Evolutionary conservation across 2,888 invertebrate species (phyloP).

Genomic region (Lithophane leautieri): DNA sequence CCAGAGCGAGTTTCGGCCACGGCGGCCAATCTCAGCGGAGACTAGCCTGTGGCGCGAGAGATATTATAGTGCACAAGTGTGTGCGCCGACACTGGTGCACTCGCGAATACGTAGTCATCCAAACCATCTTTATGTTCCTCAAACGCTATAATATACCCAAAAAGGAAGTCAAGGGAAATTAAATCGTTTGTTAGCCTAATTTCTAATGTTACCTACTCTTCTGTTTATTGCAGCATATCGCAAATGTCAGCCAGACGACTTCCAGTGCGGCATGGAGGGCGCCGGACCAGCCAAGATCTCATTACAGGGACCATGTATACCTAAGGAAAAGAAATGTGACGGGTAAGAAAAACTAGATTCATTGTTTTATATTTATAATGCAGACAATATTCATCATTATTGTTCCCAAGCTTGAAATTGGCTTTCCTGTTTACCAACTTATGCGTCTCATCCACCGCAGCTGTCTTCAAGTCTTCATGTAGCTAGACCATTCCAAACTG

Average conservation of each 20-base stretch:
- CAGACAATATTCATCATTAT: too few relatives aligned
- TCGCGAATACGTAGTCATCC: too few relatives aligned
- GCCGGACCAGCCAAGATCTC: conserved; percentile 84
- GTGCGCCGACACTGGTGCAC: too few relatives aligned
- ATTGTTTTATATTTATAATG: neutral
- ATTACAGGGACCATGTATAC: conserved; percentile 95
- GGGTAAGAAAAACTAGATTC: conserved; percentile 85
- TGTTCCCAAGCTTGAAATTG: neutral
- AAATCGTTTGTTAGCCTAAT: neutral
- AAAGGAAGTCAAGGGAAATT: neutral
- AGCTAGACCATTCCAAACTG: neutral
- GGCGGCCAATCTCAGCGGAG: too few relatives aligned
- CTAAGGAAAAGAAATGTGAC: conserved; percentile 97
- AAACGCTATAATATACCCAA: too few relatives aligned
- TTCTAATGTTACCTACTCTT: conserved; percentile 7
- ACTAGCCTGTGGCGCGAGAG: too few relatives aligned
- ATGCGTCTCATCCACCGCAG: neutral
- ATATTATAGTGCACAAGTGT: too few relatives aligned
- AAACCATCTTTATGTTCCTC: too few relatives aligned
- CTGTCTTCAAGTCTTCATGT: neutral
- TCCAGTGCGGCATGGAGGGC: conserved; percentile 94
- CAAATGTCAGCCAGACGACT: conserved; percentile 96
- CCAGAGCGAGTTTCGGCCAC: too few relatives aligned
- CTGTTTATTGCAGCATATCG: conserved; percentile 93
- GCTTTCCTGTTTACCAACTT: neutral